Base-by-base conservation (phyloP, 2,113 vertebrate genomes). In the Illadopsis cleaveri region DNA sequence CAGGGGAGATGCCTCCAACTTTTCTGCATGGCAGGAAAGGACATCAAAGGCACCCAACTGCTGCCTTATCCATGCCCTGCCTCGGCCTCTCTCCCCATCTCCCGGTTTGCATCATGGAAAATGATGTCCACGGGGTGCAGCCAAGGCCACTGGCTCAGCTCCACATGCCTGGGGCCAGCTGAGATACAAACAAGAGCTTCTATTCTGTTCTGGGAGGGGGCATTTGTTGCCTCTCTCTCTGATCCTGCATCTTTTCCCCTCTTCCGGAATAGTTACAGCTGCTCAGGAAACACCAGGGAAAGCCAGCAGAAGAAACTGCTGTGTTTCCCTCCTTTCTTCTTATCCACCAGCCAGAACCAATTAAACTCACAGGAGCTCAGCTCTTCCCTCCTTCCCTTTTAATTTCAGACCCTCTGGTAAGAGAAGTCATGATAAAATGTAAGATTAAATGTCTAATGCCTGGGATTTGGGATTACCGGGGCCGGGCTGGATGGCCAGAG, bases 391-490 rank as follows among this genome's bases (percentile, higher is more conserved):
- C 33, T 73, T 92, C 79, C 38, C 62, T 69, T 96, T 93, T 93
- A 82, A 96, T 95, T 95, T 93, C 87, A 77, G 87, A 50, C 71
- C 89, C 83, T 79, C 22, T 54, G 65, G 61, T 40, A 79, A 69
- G 57, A 85, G 62, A 62, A 92, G 84, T 42, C 89, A 72, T 6
- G 78, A 91, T 85, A 94, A 94, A 95, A 82, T 42, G 50, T 30
- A 56, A 89, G 91, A 95, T 96, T 96, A 97, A 94, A 85, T 62
- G 87, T 77, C 90, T 94, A 93, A 94, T 91, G 50, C 84, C 33
- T 42, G 38, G 87, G 87, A 93, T 95, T 91, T 85, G 87, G 84
- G 91, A 93, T 94, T 96, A 88, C 70, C 0, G 0, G 35, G 71
- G 78, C 75, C 35, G 9, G 61, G 33, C 73, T 71, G 90, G 71